Percentiles rank a stretch among this genome's conserved stretches.
phyloP scores from a whole-genome alignment of 1,140 invertebrate genomes.

The Temnothorax longispinosus region DNA sequence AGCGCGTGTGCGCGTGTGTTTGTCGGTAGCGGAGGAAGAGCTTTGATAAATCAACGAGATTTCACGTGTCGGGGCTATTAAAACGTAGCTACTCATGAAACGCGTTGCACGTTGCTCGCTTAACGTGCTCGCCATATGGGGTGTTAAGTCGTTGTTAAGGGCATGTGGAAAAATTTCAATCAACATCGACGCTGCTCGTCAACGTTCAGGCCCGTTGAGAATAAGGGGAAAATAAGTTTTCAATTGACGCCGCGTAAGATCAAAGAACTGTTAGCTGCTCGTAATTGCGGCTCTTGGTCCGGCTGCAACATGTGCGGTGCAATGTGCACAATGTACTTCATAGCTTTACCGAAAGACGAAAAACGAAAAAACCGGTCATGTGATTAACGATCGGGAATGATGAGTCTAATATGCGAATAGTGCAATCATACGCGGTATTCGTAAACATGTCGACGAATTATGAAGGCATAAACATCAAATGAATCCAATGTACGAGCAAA shows the following conservation, averaged over 20 bases:
- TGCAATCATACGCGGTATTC: not conserved
- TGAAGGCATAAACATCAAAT: not conserved
- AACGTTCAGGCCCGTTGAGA: not conserved
- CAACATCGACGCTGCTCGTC: not conserved
- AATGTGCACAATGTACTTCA: not conserved
- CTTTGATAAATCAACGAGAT: slow-evolving; percentile 53
- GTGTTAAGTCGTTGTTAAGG: slow-evolving; percentile 23
- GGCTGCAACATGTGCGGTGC: slow-evolving; percentile 20
- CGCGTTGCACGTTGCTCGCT: slow-evolving; percentile 11
- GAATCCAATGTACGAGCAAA: not conserved
- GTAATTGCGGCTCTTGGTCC: slow-evolving; percentile 20
- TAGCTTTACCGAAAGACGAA: not conserved
- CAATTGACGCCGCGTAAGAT: slow-evolving; percentile 25
- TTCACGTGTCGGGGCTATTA: slow-evolving; percentile 35
- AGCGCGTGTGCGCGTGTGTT: not conserved
- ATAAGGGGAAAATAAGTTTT: slow-evolving; percentile 12
- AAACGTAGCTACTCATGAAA: slow-evolving; percentile 13
- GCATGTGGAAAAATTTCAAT: slow-evolving; percentile 4
- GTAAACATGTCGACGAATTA: slow-evolving; percentile 16
- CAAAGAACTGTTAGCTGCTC: slow-evolving; percentile 29
- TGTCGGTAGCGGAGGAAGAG: slow-evolving; percentile 5
- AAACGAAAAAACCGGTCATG: not conserved
- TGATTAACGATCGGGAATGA: slow-evolving; percentile 41
- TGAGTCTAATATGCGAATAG: not conserved
- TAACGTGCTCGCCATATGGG: slow-evolving; percentile 33